A percentile compares a stretch with the other conserved stretches of the same genome.
Conservation (phyloP, 2,797 vertebrate genomes). For the Betta splendens region DNA sequence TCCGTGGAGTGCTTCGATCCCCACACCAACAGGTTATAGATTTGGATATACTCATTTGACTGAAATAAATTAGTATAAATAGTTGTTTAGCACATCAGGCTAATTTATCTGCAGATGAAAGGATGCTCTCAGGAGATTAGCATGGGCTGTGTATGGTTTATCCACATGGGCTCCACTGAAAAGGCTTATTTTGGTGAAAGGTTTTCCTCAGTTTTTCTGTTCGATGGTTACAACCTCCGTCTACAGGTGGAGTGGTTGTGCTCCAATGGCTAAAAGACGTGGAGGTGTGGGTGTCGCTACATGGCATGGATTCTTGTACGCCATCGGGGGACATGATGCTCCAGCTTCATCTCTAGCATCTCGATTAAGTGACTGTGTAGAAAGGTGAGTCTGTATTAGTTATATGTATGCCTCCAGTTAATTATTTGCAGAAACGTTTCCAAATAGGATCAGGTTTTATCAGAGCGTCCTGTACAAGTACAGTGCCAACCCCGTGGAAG, state of each 20-base stretch:
- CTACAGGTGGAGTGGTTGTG: conserved; percentile 91
- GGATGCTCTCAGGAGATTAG: conserved; percentile 33
- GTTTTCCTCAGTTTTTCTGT: background rate
- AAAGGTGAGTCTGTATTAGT: conserved; percentile 86
- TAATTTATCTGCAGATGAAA: conserved; percentile 55
- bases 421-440: no score
- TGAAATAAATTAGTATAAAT: conserved; percentile 51
- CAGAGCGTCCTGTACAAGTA: no score
- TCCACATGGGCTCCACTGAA: conserved; percentile 13
- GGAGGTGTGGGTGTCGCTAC: conserved; percentile 96
- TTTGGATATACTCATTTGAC: conserved; percentile 27
- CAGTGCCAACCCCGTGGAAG: no score
- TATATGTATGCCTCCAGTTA: no score
- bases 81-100: conserved; percentile 7
- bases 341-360: conserved; percentile 94
- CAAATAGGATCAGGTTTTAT: no score
- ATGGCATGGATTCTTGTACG: conserved; percentile 96
- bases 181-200: background rate
- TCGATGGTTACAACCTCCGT: conserved; percentile 2
- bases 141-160: conserved; percentile 14
- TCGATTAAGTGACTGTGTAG: conserved; percentile 94
- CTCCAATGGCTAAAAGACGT: conserved; percentile 96
- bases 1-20: conserved; percentile 99
- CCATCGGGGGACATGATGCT: conserved; percentile 96
- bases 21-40: conserved; percentile 92